Percentiles rank a stretch among this genome's conserved stretches.
phyloP scores from a whole-genome alignment of 2,888 invertebrate genomes.

The Nematopogon swammerdamellus region DNA sequence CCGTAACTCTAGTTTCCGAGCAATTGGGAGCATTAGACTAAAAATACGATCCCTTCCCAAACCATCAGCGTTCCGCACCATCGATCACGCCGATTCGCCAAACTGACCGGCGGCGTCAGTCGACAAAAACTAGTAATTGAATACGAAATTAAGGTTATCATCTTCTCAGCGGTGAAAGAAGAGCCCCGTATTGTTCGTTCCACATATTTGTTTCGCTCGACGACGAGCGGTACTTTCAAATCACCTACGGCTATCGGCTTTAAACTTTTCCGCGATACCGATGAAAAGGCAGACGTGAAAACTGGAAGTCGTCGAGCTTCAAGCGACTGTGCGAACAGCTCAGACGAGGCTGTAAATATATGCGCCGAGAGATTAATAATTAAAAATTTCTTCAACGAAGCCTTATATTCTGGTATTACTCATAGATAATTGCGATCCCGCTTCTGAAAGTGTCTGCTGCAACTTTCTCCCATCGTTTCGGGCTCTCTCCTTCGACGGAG shows the following conservation, averaged over 20 bases:
- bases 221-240: background rate
- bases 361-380: no score
- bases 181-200: background rate
- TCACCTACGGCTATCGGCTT: background rate
- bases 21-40: no score
- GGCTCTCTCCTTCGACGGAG: no score
- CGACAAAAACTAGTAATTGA: background rate
- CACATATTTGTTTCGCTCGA: background rate
- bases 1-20: no score
- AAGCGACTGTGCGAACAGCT: background rate
- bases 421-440: no score
- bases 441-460: no score
- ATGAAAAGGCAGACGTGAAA: background rate
- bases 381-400: no score
- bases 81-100: background rate
- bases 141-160: background rate
- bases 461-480: no score
- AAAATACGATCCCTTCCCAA: no score
- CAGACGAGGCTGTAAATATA: background rate
- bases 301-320: background rate
- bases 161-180: background rate
- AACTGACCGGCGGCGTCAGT: background rate
- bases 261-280: background rate
- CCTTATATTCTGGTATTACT: no score
- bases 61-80: background rate